phyloP scores from a whole-genome alignment of 2,113 vertebrate genomes.

The Apteryx mantelli region DNA sequence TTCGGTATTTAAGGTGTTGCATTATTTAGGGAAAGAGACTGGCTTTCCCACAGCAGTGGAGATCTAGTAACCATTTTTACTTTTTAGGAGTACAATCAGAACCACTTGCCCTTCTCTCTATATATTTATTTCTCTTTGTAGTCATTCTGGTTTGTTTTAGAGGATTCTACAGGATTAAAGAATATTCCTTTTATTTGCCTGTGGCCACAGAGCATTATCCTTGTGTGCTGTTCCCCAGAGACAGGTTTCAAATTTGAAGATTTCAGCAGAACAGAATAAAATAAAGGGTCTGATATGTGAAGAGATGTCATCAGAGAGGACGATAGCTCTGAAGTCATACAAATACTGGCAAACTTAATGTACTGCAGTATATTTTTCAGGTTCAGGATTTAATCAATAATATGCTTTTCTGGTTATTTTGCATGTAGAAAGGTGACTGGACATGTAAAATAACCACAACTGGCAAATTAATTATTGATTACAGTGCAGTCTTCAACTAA shows the following conservation, averaged over 20 bases:
- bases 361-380: background rate
- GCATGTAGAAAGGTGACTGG: constrained; percentile 8
- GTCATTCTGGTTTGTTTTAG: background rate
- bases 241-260: background rate
- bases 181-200: background rate
- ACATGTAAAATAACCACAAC: constrained; percentile 46
- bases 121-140: background rate
- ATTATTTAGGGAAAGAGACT: constrained; percentile 4
- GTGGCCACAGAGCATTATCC: fast-evolving
- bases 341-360: background rate
- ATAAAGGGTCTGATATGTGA: background rate
- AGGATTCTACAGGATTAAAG: background rate
- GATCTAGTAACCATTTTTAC: background rate
- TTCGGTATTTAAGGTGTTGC: constrained; percentile 19
- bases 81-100: background rate
- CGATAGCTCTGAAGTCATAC: background rate
- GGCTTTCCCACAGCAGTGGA: background rate
- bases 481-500: background rate
- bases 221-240: background rate
- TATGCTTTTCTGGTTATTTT: background rate
- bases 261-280: background rate
- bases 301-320: background rate
- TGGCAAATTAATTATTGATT: constrained; percentile 43
- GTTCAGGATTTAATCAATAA: background rate
- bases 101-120: background rate